Base-by-base conservation (phyloP, 1,140 invertebrate species). In the Bombus polaris region DNA sequence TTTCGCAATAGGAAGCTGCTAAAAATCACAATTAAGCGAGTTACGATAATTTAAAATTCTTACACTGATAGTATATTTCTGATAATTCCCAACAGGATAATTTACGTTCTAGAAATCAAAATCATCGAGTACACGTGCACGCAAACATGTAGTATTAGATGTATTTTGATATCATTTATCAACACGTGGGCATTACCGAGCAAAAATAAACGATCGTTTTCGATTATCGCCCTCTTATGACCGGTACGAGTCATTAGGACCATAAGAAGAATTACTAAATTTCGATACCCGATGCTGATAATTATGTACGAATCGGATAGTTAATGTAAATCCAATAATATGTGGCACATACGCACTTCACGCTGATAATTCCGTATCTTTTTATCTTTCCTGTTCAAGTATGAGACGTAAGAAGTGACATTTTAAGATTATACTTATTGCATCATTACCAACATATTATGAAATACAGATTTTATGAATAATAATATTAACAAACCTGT, bases 161-260 rank as follows among this genome's bases (percentile, higher is more conserved):
- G 47, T 53, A 53, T 70, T 75, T 53, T 6, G 74, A 77, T 73
- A 80, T 3, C 22, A 57, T 1, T 74, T 78, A 85, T 79, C 76
- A 39, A 12, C 37, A 74, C 57, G 74, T 57, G 82, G 57, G 9
- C 2, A 70, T 74, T 42, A 59, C 53, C 59, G n/a, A 70, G 22
- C 15, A 2, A 22, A 47, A 80, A 47, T 53, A 44, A 32, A 32
- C 9, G n/a, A 22, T 44, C 59, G 1, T 59, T 65, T 66, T 74
- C 68, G 59, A 74, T 39, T 22, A 72, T 73, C 59, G n/a, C n/a
- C 32, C 59, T 79, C 81, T 57, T 87, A 82, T 39, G 42, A 28
- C 37, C 18, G 75, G 83, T 85, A 44, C 18, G 9, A 25, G 47
- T 47, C 72, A 42, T 73, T 32, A 42, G 68, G 37, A 76, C 65